These are phyloP conservation scores for Ceratitis capitata DNA, from an alignment of 1,140 invertebrate genomes.

Conservation along the genomic window DNA sequence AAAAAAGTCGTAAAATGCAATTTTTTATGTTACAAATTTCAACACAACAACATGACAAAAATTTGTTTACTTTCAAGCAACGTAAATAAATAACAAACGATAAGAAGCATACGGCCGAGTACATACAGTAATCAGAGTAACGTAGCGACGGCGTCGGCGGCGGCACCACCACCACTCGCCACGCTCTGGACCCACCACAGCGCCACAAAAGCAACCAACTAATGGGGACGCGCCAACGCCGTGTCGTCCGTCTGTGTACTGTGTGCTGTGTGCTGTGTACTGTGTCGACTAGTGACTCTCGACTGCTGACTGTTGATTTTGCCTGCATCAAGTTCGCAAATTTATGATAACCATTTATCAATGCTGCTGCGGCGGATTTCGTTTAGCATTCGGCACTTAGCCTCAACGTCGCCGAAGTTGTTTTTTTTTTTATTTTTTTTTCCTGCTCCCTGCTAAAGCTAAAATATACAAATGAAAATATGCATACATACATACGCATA, in stretches of 20 bases:
- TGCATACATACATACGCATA: not conserved
- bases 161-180: not conserved
- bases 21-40: constrained; percentile 30
- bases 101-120: not conserved
- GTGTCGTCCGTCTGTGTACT: too few species aligned
- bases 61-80: constrained; percentile 17
- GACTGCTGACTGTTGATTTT: not conserved
- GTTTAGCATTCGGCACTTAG: constrained; percentile 36
- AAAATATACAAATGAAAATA: not conserved
- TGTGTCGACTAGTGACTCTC: not conserved
- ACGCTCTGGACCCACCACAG: constrained; percentile 17
- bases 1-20: constrained; percentile 18
- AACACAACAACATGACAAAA: constrained; percentile 29
- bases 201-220: not conserved
- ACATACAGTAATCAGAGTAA: not conserved
- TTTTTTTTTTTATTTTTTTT: not conserved
- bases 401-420: not conserved
- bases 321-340: constrained; percentile 37
- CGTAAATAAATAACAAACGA: constrained; percentile 29
- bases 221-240: not conserved
- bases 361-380: constrained; percentile 20
- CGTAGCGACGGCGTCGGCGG: too few species aligned
- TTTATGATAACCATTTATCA: constrained; percentile 38
- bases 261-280: not conserved
- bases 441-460: too few species aligned